Base-by-base conservation (phyloP, 2,888 invertebrate genomes). In the Masnerella sp. region DNA sequence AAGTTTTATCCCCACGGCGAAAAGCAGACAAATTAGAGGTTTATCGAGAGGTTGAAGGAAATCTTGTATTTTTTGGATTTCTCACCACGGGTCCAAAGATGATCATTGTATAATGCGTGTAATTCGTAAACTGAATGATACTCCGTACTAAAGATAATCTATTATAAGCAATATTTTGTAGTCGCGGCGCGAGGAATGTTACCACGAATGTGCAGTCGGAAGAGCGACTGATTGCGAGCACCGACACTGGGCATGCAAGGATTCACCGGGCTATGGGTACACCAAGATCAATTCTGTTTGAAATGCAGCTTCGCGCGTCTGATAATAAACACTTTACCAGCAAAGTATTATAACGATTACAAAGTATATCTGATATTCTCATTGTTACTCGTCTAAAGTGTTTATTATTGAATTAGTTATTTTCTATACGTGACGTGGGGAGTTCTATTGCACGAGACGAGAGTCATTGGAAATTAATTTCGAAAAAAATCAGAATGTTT, bases 11-110 rank as follows among this genome's bases (percentile, higher is more conserved):
- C 11, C 22, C 25, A 47, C 36, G 32, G 36, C 51, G 52, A 47
- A 52, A 15, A 49, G n/a, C 22, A 59, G 64, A 59, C 8, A 47
- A 54, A 59, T 40, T 47, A 54, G 54, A 64, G 42, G 52, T 56
- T 49, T 68, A 71, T 67, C 59, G 58, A 56, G 58, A 40, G 54
- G 34, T 61, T 42, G 45, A 61, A 52, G 59, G 59, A 74, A 72
- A 61, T 65, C 67, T 65, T 75, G 62, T 77, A 74, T 79, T 79
- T 80, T 79, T 83, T 81, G 79, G 83, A 84, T 84, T 84, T 84
- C 81, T 83, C 78, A 80, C 80, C 79, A 82, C 77, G 85, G 86
- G 85, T 85, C 85, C 85, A 86, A 85, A 82, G 71, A 75, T 82
- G 79, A 78, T 84, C 79, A 80, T 81, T 81, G 78, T 82, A 81